Base-by-base conservation (phyloP, 2,888 invertebrate species). In the Pammene fasciana region DNA sequence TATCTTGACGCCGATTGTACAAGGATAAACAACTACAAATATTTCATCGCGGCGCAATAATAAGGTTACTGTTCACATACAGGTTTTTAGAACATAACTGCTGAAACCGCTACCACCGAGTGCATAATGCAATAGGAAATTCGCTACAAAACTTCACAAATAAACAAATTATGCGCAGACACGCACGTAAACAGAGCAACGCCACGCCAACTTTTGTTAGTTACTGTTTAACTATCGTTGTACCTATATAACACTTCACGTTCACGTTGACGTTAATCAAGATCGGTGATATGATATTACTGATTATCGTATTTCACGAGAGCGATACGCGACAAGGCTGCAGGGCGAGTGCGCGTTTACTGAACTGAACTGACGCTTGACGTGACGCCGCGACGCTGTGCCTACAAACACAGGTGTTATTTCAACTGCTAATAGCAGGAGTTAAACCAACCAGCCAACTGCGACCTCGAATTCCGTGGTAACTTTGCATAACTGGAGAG, bases 301-400 rank as follows among this genome's bases (percentile, higher is more conserved):
- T 48, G 48, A 34, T 46, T 55, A 50, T 52, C 71, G 60, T 68
- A 62, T 71, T 72, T 66, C 43, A 48, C 48, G 65, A 48, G 72
- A 72, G 54, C 67, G 70, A 72, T 73, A 72, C 73, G 74, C 74
- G 72, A 71, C 72, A 66, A 76, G 78, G 75, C 81, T 80, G 80
- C 73, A 80, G 82, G 45, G 50, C 62, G 62, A 83, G 82, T 81
- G 61, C 82, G 82, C 82, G 84, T 79, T 77, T 75, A 90, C 90
- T n/a, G n/a, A n/a, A n/a, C n/a, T n/a, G n/a, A n/a, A n/a, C n/a
- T 89, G 89, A 89, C 87, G 88, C 78, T 74, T 72, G 75, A 72
- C 75, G 75, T 67, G 72, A 79, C 65, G 75, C 67, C 72, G 79
- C 65, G 73, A 73, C 76, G 57, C 78, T 77, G 76, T 75, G 72